Conservation (phyloP, 2,113 vertebrate species). For the Lampris megalopsis region DNA sequence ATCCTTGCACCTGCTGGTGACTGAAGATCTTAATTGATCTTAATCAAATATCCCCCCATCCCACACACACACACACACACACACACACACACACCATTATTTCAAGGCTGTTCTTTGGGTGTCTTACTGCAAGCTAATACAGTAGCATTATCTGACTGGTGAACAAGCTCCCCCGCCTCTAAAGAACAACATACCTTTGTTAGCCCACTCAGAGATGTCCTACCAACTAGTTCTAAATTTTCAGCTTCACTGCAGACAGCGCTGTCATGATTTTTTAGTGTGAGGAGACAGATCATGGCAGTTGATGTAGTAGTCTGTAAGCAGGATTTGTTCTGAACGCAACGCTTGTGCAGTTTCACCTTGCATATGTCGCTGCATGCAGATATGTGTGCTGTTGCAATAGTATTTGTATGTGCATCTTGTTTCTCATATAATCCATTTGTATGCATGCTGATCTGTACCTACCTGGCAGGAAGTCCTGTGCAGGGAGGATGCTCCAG, state of each 20-base stretch:
- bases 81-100: conserved; percentile 54
- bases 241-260: conserved; percentile 40
- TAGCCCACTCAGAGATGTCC: conserved; percentile 60
- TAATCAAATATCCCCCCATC: too few species aligned
- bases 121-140: conserved; percentile 87
- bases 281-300: conserved; percentile 15
- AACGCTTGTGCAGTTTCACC: too few species aligned
- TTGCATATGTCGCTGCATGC: too few species aligned
- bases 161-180: conserved; percentile 77
- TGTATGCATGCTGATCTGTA: not conserved
- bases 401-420: not conserved
- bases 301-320: too few species aligned
- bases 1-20: conserved; percentile 58
- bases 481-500: conserved; percentile 61
- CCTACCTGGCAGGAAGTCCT: conserved; percentile 61
- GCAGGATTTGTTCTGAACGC: too few species aligned
- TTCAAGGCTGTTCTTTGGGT: conserved; percentile 75
- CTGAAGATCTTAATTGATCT: conserved; percentile 33
- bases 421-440: not conserved
- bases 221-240: conserved; percentile 53
- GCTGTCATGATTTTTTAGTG: conserved; percentile 44
- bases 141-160: conserved; percentile 80
- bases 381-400: too few species aligned
- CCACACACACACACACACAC: too few species aligned
- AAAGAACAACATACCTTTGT: conserved; percentile 57